Evolutionary conservation across 2,888 invertebrate genomes (phyloP).

Genomic region (Sarcophaga subvicina): DNA sequence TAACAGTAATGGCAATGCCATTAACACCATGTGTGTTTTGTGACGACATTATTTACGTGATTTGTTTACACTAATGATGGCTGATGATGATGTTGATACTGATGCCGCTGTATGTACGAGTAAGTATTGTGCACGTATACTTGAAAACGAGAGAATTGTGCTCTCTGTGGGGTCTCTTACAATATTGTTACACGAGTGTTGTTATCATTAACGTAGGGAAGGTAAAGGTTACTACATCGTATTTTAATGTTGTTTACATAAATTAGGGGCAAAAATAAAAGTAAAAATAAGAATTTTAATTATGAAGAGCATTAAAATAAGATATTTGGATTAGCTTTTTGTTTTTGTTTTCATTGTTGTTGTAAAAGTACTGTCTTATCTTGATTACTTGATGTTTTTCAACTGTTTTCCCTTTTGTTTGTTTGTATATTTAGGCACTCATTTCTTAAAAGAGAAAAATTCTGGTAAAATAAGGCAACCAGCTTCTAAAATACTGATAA

Average conservation of each 20-base stretch:
- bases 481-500: slow-evolving; percentile 15
- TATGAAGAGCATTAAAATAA: too few relatives aligned
- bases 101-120: background rate
- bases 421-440: background rate
- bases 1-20: slow-evolving; percentile 13
- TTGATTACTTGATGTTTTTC: background rate
- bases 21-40: background rate
- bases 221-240: too few relatives aligned
- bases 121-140: background rate
- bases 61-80: background rate
- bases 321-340: too few relatives aligned
- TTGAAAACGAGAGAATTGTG: too few relatives aligned
- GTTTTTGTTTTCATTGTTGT: too few relatives aligned
- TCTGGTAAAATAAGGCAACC: background rate
- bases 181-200: background rate
- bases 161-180: too few relatives aligned
- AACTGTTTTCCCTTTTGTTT: background rate
- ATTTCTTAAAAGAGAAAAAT: background rate
- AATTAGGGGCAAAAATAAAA: too few relatives aligned
- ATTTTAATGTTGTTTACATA: too few relatives aligned
- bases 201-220: background rate
- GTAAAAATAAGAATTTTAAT: too few relatives aligned
- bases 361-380: too few relatives aligned
- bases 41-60: background rate
- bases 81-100: background rate